phyloP scores from a whole-genome alignment of 2,888 invertebrate genomes.

The Drosophila infuscata region DNA sequence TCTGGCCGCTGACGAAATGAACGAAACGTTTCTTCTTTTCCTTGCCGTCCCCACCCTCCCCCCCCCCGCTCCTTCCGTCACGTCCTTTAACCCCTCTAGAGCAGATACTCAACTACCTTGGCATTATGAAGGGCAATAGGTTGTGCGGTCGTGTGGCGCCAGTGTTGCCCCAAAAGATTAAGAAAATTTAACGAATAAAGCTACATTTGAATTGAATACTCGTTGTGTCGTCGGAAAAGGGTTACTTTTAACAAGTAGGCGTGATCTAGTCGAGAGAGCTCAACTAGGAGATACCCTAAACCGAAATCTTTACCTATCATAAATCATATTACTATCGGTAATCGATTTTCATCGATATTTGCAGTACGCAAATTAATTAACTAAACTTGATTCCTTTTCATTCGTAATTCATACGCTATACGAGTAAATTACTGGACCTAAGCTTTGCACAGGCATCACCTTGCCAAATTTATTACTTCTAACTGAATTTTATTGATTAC shows the following conservation, averaged over 20 bases:
- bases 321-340: too few relatives aligned
- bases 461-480: neutral
- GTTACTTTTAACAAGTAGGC: neutral
- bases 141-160: constrained; percentile 53
- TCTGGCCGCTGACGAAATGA: constrained; percentile 59
- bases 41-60: neutral
- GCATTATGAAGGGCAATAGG: constrained; percentile 77
- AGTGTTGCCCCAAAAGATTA: constrained; percentile 4
- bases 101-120: constrained; percentile 38
- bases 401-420: neutral
- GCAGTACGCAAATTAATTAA: neutral
- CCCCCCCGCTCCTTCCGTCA: neutral
- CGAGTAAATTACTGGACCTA: neutral
- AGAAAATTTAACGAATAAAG: neutral
- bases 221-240: neutral
- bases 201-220: neutral
- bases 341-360: neutral
- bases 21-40: constrained; percentile 24
- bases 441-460: neutral
- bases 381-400: neutral
- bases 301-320: neutral
- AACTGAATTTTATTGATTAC: neutral
- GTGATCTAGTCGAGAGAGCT: neutral
- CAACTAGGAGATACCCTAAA: neutral
- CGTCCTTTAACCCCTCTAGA: constrained; percentile 9